Percentiles rank a stretch among this genome's conserved stretches.
These are phyloP conservation scores for Cathartes aura DNA, from an alignment of 2,113 vertebrate species.

Conservation along the genomic window DNA sequence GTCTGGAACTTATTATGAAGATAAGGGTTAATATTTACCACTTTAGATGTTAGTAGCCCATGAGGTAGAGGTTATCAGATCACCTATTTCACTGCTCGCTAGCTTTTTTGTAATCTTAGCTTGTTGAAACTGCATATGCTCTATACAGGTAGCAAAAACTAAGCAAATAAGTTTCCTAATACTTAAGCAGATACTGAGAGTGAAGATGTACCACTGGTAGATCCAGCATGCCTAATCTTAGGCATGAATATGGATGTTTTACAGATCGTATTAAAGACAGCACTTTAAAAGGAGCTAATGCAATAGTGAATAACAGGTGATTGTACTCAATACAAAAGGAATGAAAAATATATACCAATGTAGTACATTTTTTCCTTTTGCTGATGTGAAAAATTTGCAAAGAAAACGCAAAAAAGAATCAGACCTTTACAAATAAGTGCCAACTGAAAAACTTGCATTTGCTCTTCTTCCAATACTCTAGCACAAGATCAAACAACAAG, in stretches of 20 bases:
- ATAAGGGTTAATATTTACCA: not conserved
- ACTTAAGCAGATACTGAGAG: not conserved
- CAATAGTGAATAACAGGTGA: not conserved
- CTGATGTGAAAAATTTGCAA: not conserved
- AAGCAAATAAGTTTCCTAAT: not conserved
- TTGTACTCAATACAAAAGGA: not conserved
- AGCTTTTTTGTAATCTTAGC: not conserved
- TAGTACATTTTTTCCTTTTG: not conserved
- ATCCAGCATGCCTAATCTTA: not conserved
- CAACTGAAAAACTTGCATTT: not conserved
- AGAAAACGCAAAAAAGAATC: not conserved
- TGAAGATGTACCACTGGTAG: not conserved
- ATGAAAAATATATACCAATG: not conserved
- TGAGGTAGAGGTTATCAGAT: constrained; percentile 1
- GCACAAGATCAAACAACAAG: not conserved
- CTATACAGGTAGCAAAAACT: not conserved
- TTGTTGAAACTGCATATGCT: not conserved
- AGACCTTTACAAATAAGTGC: not conserved
- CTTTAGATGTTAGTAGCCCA: not conserved
- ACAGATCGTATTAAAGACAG: not conserved
- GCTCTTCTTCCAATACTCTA: not conserved
- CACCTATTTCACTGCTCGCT: not conserved
- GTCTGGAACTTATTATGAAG: not conserved
- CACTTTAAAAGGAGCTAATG: not conserved
- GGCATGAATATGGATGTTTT: not conserved